These are phyloP conservation scores for Vesta saturnalis DNA, from an alignment of 2,888 invertebrate species.

Conservation along the genomic window DNA sequence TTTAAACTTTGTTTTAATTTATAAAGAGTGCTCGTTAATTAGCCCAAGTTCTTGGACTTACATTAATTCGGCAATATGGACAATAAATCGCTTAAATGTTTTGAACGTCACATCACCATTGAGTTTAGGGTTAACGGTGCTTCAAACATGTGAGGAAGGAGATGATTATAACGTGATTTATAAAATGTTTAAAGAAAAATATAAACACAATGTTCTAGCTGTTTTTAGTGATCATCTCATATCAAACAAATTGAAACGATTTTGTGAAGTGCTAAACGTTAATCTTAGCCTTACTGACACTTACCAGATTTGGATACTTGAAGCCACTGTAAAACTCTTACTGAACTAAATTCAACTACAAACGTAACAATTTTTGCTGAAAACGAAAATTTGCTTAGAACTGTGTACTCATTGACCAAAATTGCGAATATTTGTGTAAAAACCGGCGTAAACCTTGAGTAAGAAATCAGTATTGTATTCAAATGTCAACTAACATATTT, in stretches of 20 bases:
- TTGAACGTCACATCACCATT: slow-evolving; percentile 48
- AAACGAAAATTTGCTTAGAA: slow-evolving; percentile 49
- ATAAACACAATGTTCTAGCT: slow-evolving; percentile 48
- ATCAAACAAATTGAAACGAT: slow-evolving; percentile 46
- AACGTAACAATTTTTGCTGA: slow-evolving; percentile 56
- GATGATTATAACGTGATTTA: slow-evolving; percentile 53
- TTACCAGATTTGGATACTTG: slow-evolving; percentile 46
- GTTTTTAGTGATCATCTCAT: slow-evolving; percentile 44
- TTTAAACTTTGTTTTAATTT: slow-evolving; percentile 52
- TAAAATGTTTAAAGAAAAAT: slow-evolving; percentile 48
- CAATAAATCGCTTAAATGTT: slow-evolving; percentile 53
- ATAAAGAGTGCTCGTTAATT: slow-evolving; percentile 49
- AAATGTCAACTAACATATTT: background rate
- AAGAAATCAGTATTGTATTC: too few relatives aligned
- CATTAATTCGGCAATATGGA: slow-evolving; percentile 56
- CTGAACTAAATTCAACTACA: slow-evolving; percentile 51
- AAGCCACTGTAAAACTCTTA: slow-evolving; percentile 52
- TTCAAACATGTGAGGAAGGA: slow-evolving; percentile 51
- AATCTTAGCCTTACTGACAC: slow-evolving; percentile 42
- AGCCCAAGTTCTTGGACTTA: slow-evolving; percentile 46
- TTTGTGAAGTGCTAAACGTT: slow-evolving; percentile 52
- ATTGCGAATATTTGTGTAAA: slow-evolving; percentile 55
- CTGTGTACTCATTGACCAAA: slow-evolving; percentile 54
- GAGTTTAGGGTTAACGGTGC: slow-evolving; percentile 51
- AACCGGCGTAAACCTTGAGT: too few relatives aligned